phyloP scores from a whole-genome alignment of 2,888 invertebrate genomes.

The Neuroscelio doddi region DNA sequence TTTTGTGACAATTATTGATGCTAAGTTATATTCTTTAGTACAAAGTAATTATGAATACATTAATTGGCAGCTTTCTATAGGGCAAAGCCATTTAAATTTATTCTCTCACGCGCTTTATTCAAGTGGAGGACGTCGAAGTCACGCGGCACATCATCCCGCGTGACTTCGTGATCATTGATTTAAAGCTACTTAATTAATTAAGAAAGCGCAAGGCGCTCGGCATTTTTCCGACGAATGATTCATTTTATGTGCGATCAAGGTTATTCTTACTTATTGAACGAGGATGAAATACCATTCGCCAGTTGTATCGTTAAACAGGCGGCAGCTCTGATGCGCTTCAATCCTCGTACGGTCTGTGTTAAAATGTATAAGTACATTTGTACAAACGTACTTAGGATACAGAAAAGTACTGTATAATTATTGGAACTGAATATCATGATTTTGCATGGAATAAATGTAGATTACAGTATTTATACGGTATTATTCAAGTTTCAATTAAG shows the following conservation, averaged over 20 bases:
- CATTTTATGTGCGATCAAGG: slow-evolving; percentile 43
- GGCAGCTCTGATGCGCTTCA: not conserved
- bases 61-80: slow-evolving; percentile 38
- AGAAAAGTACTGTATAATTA: too few species aligned
- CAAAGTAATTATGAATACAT: slow-evolving; percentile 30
- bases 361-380: too few species aligned
- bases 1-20: slow-evolving; percentile 41
- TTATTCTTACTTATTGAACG: slow-evolving; percentile 20
- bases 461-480: too few species aligned
- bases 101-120: slow-evolving; percentile 42
- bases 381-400: too few species aligned
- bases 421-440: too few species aligned
- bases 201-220: slow-evolving; percentile 42
- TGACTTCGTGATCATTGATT: too few species aligned
- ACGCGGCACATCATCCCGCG: slow-evolving; percentile 47
- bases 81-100: slow-evolving; percentile 43
- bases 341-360: too few species aligned
- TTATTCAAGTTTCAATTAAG: too few species aligned
- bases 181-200: slow-evolving; percentile 47
- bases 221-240: slow-evolving; percentile 42
- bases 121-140: slow-evolving; percentile 27
- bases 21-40: slow-evolving; percentile 39
- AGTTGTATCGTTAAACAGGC: not conserved
- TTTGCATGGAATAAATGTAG: too few species aligned
- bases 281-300: slow-evolving; percentile 31